Base-by-base conservation (phyloP, 2,888 invertebrate genomes). In the Chromoteleia sp. region DNA sequence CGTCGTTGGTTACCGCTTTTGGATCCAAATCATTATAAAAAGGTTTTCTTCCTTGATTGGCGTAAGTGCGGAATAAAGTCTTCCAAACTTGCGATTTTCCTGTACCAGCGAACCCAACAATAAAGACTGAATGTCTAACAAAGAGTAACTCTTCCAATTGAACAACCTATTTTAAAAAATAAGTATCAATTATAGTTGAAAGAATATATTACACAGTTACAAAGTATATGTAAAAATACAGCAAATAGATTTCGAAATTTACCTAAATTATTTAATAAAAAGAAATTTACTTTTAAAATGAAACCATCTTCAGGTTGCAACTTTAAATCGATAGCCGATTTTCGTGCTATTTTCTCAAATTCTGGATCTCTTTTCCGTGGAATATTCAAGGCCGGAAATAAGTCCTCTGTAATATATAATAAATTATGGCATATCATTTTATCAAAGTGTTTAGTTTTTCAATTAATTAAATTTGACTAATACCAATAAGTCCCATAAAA, bases 51-150 rank as follows among this genome's bases (percentile, higher is more conserved):
- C 96, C 97, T 85, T 96, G 93, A 93, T 97, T 97, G 59, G 93
- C 91, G 91, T 98, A 97, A 0, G 98, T 98, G 86, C 94, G 95
- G 88, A 95, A 94, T 0, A 98, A 93, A 0, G 98, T 97, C 90
- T 97, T 97, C 98, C 98, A 98, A 0, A 98, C 96, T 93, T 96
- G 95, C 0, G 96, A 95, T 91, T 98, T 98, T 10, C 98, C 98
- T 2, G 98, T 97, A 1, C 98, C 98, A 33, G 98, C 95, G 88
- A 95, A 94, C 1, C 97, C 97, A 63, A 95, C 93, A 82, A 97
- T 96, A 89, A 97, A 97, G 0, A 98, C 98, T 0, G 98, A 98
- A 92, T 98, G 98, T 50, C 98, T 94, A 2, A 98, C 98, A 50
- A 97, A 97, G 90, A 98, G 96, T 56, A 98, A 91, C 92, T 98